Percentiles rank a stretch among this genome's conserved stretches.
These are phyloP conservation scores for Poicephalus meyeri DNA, from an alignment of 2,113 vertebrate species.

Conservation along the genomic window DNA sequence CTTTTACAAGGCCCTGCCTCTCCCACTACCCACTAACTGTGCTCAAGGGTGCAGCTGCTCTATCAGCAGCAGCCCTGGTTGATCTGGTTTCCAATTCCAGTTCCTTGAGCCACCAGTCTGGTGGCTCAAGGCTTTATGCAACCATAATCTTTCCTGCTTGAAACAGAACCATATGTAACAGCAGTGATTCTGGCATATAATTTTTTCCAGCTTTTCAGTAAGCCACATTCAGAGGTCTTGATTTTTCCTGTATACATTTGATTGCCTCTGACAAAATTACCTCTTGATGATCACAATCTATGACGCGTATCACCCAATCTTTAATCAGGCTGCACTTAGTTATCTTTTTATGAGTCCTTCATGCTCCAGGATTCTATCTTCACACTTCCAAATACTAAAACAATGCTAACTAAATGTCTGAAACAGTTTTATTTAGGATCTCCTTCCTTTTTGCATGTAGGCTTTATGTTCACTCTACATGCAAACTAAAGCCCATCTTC, in stretches of 20 bases:
- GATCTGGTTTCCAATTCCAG: neutral
- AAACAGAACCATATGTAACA: rapidly evolving
- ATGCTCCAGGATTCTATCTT: neutral
- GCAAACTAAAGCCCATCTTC: neutral
- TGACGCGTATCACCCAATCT: neutral
- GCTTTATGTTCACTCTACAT: neutral
- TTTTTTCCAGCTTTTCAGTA: neutral
- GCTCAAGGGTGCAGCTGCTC: neutral
- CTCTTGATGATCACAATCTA: neutral
- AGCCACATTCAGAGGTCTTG: neutral
- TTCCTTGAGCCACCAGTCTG: neutral
- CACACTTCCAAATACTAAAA: neutral
- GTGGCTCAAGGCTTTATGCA: neutral
- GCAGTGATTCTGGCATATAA: neutral
- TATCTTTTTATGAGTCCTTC: neutral
- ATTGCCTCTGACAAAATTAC: neutral
- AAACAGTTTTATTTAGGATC: neutral
- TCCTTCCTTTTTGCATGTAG: neutral
- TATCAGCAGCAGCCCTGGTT: neutral
- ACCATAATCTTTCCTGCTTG: neutral
- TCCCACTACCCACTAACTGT: neutral
- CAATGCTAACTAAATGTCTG: neutral
- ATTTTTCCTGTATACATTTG: neutral
- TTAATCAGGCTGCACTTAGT: neutral
- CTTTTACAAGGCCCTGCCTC: neutral